Evolutionary conservation across 2,797 vertebrate genomes (phyloP), one percentile per base, ranked within the genome.

Genomic region (Acanthurus leucopareius): DNA sequence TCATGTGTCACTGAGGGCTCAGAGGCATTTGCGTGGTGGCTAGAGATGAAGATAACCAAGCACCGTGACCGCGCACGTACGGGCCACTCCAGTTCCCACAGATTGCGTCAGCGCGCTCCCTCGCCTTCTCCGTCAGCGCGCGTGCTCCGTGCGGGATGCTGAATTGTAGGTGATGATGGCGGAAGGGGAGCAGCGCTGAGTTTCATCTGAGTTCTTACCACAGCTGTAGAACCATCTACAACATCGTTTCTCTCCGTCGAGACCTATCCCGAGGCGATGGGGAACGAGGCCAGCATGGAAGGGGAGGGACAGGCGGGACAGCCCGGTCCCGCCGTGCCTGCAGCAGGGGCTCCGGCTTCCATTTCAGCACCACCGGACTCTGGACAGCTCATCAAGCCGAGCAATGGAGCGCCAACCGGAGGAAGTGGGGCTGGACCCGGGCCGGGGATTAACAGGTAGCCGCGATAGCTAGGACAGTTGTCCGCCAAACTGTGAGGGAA

Each of bases 301-400:
- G 95, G 95, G 89, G 95, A 95, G 90, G 94, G 92, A 79, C 94
- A 94, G 87, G 89, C 92, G 90, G 95, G 94, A 68, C 95, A 94
- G 86, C 63, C 93, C 86, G 95, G 94, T 84, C 82, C 93, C 89
- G 93, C 93, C 81, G 93, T 93, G 69, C 92, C 95, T 83, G 84
- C 92, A 72, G 89, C 94, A 8, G 94, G 92, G 89, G 92, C 94
- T 94, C 93, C 93, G 93, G 89, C 93, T 95, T 94, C 96, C 94
- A 93, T 94, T 96, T 96, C 96, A 96, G 96, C 95, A 96, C 95
- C 95, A 88, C 75, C 95, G 93, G 95, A 93, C 93, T 90, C 94
- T 92, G 95, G 95, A 96, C 95, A 96, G 96, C 95, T 95, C 95
- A 86, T 88, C 94, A 96, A 96, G 94, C 95, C 96, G 61, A 95